phyloP scores from a whole-genome alignment of 2,888 invertebrate genomes.

The Serrognathus titanus region DNA sequence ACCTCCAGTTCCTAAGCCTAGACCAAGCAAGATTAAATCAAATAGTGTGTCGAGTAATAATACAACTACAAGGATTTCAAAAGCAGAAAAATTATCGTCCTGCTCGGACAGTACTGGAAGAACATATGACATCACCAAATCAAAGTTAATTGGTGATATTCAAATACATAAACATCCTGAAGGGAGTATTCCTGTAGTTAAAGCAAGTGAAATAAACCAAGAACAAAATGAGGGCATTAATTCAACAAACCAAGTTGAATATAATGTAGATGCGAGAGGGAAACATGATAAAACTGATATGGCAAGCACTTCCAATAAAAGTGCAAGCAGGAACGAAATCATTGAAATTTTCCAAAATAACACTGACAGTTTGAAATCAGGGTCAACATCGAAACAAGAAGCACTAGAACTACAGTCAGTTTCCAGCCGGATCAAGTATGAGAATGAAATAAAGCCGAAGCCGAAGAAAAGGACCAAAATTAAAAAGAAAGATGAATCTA shows the following conservation, averaged over 20 bases:
- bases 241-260: too few species aligned
- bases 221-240: too few species aligned
- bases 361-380: slow-evolving; percentile 9
- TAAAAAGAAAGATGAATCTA: slow-evolving; percentile 3
- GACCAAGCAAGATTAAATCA: slow-evolving; percentile 23
- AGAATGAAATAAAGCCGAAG: slow-evolving; percentile 20
- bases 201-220: too few species aligned
- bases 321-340: too few species aligned
- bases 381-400: slow-evolving; percentile 1
- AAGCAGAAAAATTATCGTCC: slow-evolving; percentile 2
- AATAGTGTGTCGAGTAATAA: not conserved
- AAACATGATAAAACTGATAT: too few species aligned
- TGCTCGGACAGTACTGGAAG: slow-evolving; percentile 3
- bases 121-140: slow-evolving; percentile 2
- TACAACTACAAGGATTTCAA: slow-evolving; percentile 19
- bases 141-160: slow-evolving; percentile 1
- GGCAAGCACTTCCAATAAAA: too few species aligned
- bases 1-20: slow-evolving; percentile 36
- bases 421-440: slow-evolving; percentile 15
- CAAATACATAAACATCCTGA: too few species aligned
- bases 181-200: too few species aligned
- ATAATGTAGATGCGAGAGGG: not conserved
- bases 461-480: slow-evolving; percentile 6
- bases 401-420: slow-evolving; percentile 3
- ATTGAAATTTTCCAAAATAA: slow-evolving; percentile 2